Percentiles rank a stretch among this genome's conserved stretches.
These are phyloP conservation scores for Crypturellus undulatus DNA, from an alignment of 2,113 vertebrate species.

Conservation along the genomic window DNA sequence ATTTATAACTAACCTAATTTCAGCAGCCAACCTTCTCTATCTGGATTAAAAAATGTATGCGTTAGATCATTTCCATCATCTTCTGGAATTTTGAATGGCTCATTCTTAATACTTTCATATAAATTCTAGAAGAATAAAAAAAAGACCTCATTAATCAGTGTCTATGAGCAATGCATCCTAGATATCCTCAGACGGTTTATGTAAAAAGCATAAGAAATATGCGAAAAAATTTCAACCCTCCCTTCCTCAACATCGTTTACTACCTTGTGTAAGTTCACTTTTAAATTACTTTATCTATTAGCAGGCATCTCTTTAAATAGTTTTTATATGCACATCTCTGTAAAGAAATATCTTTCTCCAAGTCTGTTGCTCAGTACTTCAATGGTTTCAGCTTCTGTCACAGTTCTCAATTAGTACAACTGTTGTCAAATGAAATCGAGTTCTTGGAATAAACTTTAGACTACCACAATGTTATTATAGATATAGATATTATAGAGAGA, in stretches of 20 bases:
- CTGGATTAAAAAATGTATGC: slow-evolving; percentile 98
- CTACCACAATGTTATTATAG: neutral
- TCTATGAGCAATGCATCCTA: neutral
- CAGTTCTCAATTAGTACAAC: neutral
- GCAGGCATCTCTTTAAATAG: neutral
- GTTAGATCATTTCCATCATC: slow-evolving; percentile 98
- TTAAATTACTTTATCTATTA: neutral
- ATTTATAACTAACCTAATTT: slow-evolving; percentile 89
- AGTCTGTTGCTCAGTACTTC: neutral
- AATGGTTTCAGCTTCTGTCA: neutral
- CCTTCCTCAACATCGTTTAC: neutral
- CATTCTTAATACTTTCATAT: slow-evolving; percentile 99
- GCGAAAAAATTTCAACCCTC: neutral
- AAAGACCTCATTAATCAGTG: slow-evolving; percentile 2
- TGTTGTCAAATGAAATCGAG: neutral
- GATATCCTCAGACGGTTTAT: neutral
- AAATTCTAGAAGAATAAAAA: slow-evolving; percentile 86
- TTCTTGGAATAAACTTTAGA: neutral
- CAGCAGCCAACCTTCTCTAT: slow-evolving; percentile 97
- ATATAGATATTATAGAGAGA: neutral
- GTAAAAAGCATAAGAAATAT: neutral
- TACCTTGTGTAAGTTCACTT: neutral
- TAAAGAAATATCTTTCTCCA: neutral
- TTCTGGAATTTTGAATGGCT: slow-evolving; percentile 99
- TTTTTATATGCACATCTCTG: neutral